These are phyloP conservation scores for Hydriomena furcata DNA, from an alignment of 2,888 invertebrate genomes.

Conservation along the genomic window DNA sequence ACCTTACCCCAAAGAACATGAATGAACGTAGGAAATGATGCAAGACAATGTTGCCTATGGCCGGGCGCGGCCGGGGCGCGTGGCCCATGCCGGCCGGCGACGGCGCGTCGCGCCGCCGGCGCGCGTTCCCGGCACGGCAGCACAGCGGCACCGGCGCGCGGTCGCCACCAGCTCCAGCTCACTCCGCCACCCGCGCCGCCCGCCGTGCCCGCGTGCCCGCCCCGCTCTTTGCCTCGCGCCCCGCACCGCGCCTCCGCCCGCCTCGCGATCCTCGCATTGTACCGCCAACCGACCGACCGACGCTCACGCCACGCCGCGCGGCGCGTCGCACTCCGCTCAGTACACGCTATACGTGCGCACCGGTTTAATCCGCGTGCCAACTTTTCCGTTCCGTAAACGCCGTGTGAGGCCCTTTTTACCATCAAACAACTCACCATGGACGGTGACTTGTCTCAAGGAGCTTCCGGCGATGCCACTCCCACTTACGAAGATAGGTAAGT, in stretches of 20 bases:
- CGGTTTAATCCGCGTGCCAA: slow-evolving; percentile 56
- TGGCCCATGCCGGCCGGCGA: no score
- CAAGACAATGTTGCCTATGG: no score
- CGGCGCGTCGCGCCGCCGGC: not conserved
- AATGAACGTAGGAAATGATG: no score
- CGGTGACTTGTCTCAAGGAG: slow-evolving; percentile 66
- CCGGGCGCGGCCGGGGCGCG: no score
- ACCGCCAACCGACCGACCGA: slow-evolving; percentile 32
- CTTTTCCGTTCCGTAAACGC: slow-evolving; percentile 46
- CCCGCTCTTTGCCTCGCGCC: slow-evolving; percentile 27
- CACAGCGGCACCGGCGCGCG: slow-evolving; percentile 38
- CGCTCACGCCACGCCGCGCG: slow-evolving; percentile 37
- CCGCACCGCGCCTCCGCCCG: slow-evolving; percentile 29
- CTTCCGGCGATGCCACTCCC: slow-evolving; percentile 66
- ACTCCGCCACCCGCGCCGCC: slow-evolving; percentile 32
- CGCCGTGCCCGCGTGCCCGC: slow-evolving; percentile 35
- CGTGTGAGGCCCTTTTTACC: slow-evolving; percentile 42
- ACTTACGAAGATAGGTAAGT: slow-evolving; percentile 73
- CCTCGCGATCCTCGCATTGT: slow-evolving; percentile 35
- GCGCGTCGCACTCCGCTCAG: slow-evolving; percentile 43
- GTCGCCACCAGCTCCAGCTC: slow-evolving; percentile 58
- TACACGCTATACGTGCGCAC: slow-evolving; percentile 54
- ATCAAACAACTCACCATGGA: slow-evolving; percentile 55
- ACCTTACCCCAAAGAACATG: no score
- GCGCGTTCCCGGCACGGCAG: slow-evolving; percentile 14